Base-by-base conservation (phyloP, 2,797 vertebrate genomes). In the Onychomys torridus region DNA sequence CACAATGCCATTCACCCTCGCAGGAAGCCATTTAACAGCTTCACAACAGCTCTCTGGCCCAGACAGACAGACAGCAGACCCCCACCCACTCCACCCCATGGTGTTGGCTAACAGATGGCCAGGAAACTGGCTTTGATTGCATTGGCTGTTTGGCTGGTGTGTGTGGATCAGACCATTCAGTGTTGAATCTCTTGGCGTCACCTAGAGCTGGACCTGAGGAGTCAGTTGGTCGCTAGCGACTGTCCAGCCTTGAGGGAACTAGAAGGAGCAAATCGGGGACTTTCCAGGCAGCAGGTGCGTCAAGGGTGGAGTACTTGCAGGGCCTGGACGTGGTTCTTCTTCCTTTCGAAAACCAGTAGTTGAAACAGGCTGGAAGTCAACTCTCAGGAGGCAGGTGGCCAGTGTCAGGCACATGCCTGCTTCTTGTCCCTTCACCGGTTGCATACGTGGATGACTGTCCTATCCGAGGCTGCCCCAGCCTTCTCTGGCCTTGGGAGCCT, bases 301-400 rank as follows among this genome's bases (percentile, higher is more conserved):
- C 94, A 94, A 88, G 29, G 81, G 55, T 73, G 29, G 83, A 86
- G 13, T 78, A 0, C 89, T 13, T 75, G 32, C n/a, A 89, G 73
- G 32, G 67, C 75, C 81, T 90, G 59, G 49, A 59, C 89, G 57
- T 91, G 83, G 43, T 88, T 97, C 87, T 92, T 96, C 34, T 89
- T 96, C 46, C 82, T 93, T 96, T 90, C 92, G 94, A 91, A 96
- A 97, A 96, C 63, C 94, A 97, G 94, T 89, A 95, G 37, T 71
- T 83, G 83, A 94, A 37, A 84, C 84, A 95, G 90, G 76, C 79
- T 94, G 90, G 83, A 95, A 59, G 83, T 96, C 75, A 93, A 5
- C 49, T 82, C 49, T 13, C 6, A 9, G 84, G 77, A 88, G 86
- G 93, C 82, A 93, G 94, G 37, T 69, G 82, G 61, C 69, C 65